Evolutionary conservation across 2,888 invertebrate species (phyloP).

Genomic region (Trichopria drosophilae): DNA sequence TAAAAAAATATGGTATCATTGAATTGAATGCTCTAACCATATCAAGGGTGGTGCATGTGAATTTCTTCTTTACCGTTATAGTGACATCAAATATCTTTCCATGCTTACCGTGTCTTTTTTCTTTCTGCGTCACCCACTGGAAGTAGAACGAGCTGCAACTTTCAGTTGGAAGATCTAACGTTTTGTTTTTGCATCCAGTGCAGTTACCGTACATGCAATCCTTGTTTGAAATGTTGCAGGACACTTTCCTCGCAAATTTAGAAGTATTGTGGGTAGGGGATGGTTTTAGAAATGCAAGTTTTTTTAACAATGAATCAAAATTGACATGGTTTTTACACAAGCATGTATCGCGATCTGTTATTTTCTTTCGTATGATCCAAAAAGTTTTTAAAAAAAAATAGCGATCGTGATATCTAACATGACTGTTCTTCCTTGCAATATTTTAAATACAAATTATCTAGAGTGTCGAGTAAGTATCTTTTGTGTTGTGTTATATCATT

Average conservation of each 20-base stretch:
- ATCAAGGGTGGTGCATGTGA: conserved; percentile 12
- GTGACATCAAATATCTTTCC: conserved; percentile 17
- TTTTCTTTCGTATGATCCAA: no score
- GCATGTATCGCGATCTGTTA: no score
- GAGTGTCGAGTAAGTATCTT: conserved; percentile 16
- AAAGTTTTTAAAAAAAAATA: conserved; percentile 6
- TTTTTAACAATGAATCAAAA: conserved; percentile 8
- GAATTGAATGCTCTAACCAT: conserved; percentile 11
- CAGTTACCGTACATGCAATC: conserved; percentile 12
- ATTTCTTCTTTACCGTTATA: conserved; percentile 16
- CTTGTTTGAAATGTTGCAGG: neutral
- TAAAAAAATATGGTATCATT: conserved; percentile 2
- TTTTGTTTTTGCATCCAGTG: conserved; percentile 4
- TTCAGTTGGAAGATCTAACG: conserved; percentile 3
- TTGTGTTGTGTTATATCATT: conserved; percentile 11
- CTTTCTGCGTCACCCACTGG: conserved; percentile 11
- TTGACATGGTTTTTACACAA: conserved; percentile 17
- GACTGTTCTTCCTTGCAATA: conserved; percentile 5
- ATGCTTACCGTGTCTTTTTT: conserved; percentile 10
- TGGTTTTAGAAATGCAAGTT: conserved; percentile 4
- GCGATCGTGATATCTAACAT: conserved; percentile 11
- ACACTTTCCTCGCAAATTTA: conserved; percentile 6
- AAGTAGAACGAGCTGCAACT: conserved; percentile 6
- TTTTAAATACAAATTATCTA: conserved; percentile 17
- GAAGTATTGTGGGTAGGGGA: conserved; percentile 2